Evolutionary conservation across 1,140 invertebrate species (phyloP), one percentile per base, ranked within the genome.

Genomic region (Bombus pascuorum): DNA sequence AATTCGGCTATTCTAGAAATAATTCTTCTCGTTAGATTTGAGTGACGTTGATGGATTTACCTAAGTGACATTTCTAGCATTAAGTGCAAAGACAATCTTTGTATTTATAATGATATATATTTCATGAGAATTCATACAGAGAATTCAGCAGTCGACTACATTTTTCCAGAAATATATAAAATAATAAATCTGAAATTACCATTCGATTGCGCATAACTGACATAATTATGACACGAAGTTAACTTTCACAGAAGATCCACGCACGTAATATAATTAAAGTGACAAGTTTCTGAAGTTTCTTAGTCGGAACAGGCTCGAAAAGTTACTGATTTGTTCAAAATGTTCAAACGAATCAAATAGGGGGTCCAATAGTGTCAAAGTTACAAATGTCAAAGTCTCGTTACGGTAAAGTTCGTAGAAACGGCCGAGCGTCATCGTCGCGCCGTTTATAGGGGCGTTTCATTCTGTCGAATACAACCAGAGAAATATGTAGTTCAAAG

Each of bases 341-440:
- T 12, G 57, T 82, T 47, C 39, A 32, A 65, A 44, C 59, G 32
- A 47, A 47, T 82, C 71, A 72, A 37, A 72, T 65, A 59, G 53
- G 32, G n/a, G 13, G n/a, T 2, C 65, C 13, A 65, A 82, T 74
- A 28, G 42, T 44, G 53, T 32, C n/a, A 73, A 81, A 81, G 80
- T 81, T 74, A 71, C 57, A 66, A 37, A 66, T 66, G 71, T 75
- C 71, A 44, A 75, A 75, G 32, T 65, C 72, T 75, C 72, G 59
- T 82, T 82, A 82, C 71, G 15, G 9, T 0, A 9, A 75, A 82
- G 42, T 75, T 82, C 42, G 28, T 13, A 53, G 72, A 25, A 74
- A 65, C 70, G 22, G 18, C 28, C 37, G 37, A 74, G 71, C 59
- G 5, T 22, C 47, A 53, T 53, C 71, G 22, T 53, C 39, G 15